Evolutionary conservation across 2,888 invertebrate genomes (phyloP).

Genomic region (Ephialtes manifestator): DNA sequence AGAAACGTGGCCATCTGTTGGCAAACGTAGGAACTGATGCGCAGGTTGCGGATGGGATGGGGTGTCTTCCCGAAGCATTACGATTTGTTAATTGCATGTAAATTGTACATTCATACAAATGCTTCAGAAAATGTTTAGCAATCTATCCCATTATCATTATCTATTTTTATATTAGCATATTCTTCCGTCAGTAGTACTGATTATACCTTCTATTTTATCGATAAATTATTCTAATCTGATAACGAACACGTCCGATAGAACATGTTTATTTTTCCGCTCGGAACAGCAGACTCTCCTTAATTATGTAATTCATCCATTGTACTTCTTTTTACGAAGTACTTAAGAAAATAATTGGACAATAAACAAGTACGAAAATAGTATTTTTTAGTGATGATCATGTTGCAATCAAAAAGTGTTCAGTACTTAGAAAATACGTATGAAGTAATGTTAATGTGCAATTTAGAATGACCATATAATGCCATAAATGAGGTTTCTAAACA

Average conservation of each 20-base stretch:
- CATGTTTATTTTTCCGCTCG: neutral
- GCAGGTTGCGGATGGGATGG: neutral
- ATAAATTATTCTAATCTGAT: slow-evolving; percentile 20
- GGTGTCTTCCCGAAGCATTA: neutral
- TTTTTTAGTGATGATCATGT: too few species aligned
- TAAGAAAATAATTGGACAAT: neutral
- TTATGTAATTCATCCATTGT: neutral
- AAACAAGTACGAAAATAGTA: neutral
- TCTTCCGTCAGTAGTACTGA: slow-evolving; percentile 23
- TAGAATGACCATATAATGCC: too few species aligned
- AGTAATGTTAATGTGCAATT: too few species aligned
- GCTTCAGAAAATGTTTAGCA: neutral
- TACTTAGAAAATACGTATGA: too few species aligned
- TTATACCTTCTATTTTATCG: neutral
- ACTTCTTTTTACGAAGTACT: neutral
- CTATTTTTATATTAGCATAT: too few species aligned
- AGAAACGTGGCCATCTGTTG: slow-evolving; percentile 77
- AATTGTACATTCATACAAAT: neutral
- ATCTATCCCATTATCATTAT: neutral
- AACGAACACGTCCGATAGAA: neutral
- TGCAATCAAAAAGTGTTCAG: too few species aligned
- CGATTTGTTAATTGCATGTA: neutral
- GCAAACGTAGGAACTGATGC: slow-evolving; percentile 4
- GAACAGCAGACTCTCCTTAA: neutral
- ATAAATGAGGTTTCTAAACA: too few species aligned